These are phyloP conservation scores for Nomada lathburiana DNA, from an alignment of 2,888 invertebrate genomes.

Conservation along the genomic window DNA sequence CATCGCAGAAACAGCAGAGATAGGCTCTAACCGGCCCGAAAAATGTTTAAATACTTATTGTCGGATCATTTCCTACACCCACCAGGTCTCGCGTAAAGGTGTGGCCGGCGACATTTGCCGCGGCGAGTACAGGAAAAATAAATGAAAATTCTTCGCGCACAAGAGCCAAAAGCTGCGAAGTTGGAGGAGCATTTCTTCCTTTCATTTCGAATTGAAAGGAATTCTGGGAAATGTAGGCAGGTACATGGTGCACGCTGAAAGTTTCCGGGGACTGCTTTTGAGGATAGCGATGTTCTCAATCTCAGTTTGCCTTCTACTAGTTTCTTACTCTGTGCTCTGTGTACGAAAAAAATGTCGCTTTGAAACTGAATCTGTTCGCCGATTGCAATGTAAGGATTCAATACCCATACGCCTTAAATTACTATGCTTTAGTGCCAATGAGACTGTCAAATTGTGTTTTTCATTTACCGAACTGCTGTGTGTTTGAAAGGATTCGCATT, in stretches of 20 bases:
- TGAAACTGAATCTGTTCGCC: not conserved
- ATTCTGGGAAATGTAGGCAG: constrained; percentile 69
- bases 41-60: not conserved
- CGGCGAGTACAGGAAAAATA: constrained; percentile 35
- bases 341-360: not conserved
- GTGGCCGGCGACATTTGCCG: constrained; percentile 30
- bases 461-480: too few relatives aligned
- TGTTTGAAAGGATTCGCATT: too few relatives aligned
- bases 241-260: constrained; percentile 56
- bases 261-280: constrained; percentile 60
- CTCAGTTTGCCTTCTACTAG: constrained; percentile 47
- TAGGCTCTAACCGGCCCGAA: not conserved
- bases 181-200: constrained; percentile 62
- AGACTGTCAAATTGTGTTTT: too few relatives aligned
- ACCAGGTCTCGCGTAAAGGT: constrained; percentile 10
- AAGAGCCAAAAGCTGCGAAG: constrained; percentile 55
- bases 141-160: constrained; percentile 54
- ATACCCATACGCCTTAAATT: too few relatives aligned
- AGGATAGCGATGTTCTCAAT: constrained; percentile 62
- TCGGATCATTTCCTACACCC: constrained; percentile 2
- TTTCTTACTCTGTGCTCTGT: constrained; percentile 42
- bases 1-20: not conserved
- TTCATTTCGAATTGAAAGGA: constrained; percentile 72
- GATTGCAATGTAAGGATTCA: not conserved
- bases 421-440: too few relatives aligned